phyloP scores from a whole-genome alignment of 2,888 invertebrate species.

The Drosophila flavopinicola region DNA sequence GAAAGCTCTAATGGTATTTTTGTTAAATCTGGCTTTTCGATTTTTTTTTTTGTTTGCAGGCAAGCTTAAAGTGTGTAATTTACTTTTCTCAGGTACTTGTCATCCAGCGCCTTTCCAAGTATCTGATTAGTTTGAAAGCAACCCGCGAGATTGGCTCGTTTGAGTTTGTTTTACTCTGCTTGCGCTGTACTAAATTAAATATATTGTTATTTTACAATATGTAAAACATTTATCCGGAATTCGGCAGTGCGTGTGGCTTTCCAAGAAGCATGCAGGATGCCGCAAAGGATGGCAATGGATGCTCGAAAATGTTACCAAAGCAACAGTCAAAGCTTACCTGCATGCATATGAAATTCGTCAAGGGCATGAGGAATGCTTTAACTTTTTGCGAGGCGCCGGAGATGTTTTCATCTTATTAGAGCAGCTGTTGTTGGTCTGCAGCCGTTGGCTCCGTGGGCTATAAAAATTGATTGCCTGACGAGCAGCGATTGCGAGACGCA shows the following conservation, averaged over 20 bases:
- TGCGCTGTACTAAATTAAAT: conserved; percentile 23
- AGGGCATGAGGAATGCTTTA: conserved; percentile 1
- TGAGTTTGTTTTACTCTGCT: neutral
- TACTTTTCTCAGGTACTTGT: too few relatives aligned
- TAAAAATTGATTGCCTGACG: conserved; percentile 67
- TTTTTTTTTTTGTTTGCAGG: neutral
- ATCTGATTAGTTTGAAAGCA: neutral
- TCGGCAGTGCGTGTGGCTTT: conserved; percentile 16
- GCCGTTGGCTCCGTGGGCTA: conserved; percentile 22
- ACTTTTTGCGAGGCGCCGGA: neutral
- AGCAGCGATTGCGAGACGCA: conserved; percentile 54
- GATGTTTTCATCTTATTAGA: conserved; percentile 32
- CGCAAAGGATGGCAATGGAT: neutral
- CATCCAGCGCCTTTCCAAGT: too few relatives aligned
- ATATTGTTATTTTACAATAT: conserved; percentile 73
- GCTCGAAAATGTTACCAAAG: conserved; percentile 1
- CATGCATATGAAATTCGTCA: conserved; percentile 42
- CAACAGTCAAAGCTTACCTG: conserved; percentile 23
- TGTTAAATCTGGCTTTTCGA: too few relatives aligned
- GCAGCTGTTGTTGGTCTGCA: conserved; percentile 11
- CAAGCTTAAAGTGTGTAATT: neutral
- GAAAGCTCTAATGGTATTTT: too few relatives aligned
- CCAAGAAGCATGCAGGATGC: neutral
- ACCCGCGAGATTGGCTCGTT: neutral
- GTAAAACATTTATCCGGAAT: conserved; percentile 65